These are phyloP conservation scores for Syritta pipiens DNA, from an alignment of 2,888 invertebrate genomes.

Conservation along the genomic window DNA sequence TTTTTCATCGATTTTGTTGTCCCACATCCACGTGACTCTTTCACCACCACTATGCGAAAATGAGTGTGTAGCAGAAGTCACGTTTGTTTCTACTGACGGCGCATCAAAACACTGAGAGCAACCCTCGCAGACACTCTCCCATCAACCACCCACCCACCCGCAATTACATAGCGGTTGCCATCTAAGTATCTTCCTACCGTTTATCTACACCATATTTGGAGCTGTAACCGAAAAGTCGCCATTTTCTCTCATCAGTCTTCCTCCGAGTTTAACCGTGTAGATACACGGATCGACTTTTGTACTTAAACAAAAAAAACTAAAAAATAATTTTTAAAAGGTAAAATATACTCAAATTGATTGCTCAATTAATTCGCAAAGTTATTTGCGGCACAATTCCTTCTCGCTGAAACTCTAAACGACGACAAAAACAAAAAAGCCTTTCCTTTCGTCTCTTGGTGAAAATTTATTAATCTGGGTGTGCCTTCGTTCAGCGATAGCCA, in stretches of 20 bases:
- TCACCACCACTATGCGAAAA: no score
- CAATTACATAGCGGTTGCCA: conserved; percentile 18
- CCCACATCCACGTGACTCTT: conserved; percentile 7
- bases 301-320: neutral
- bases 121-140: conserved; percentile 11
- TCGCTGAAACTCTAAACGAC: no score
- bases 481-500: conserved; percentile 32
- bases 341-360: conserved; percentile 39
- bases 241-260: conserved; percentile 67
- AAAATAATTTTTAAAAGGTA: conserved; percentile 50
- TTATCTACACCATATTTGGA: conserved; percentile 63
- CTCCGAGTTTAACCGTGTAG: conserved; percentile 52
- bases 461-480: conserved; percentile 65
- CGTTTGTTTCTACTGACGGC: conserved; percentile 46
- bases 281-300: conserved; percentile 31
- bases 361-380: conserved; percentile 26
- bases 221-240: conserved; percentile 64
- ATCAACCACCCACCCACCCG: neutral
- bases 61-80: conserved; percentile 19
- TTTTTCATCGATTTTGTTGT: conserved; percentile 34
- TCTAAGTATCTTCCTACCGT: conserved; percentile 42
- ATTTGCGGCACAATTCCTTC: no score
- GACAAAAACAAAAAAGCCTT: no score
- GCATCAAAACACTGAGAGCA: conserved; percentile 25
- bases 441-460: conserved; percentile 22